phyloP scores from a whole-genome alignment of 2,113 vertebrate genomes.

The Strigops habroptila region DNA sequence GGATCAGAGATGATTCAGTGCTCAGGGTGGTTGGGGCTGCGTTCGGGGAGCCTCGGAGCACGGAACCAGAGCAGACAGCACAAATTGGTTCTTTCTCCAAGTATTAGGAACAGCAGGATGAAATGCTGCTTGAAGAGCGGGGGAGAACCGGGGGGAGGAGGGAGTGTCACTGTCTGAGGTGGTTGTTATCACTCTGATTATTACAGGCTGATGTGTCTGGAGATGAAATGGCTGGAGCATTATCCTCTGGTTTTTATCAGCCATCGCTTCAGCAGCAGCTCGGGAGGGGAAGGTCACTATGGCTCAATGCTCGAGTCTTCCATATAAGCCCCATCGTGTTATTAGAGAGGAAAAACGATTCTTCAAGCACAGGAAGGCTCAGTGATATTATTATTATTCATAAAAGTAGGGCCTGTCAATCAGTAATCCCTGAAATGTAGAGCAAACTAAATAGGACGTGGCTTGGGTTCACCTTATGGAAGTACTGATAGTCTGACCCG shows the following conservation, averaged over 20 bases:
- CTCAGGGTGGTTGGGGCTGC: not conserved
- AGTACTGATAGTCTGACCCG: not conserved
- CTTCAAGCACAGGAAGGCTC: not conserved
- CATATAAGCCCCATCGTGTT: not conserved
- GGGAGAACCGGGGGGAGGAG: not conserved
- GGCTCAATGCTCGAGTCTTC: not conserved
- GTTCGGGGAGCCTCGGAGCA: not conserved
- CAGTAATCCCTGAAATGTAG: not conserved
- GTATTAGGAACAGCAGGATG: not conserved
- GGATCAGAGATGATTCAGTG: not conserved
- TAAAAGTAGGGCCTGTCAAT: not conserved
- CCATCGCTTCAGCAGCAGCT: not conserved
- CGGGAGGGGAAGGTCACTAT: not conserved
- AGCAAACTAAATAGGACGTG: not conserved
- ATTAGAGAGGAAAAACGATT: not conserved
- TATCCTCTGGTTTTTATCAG: not conserved
- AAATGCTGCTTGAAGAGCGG: not conserved
- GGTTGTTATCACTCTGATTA: not conserved
- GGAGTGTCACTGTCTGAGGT: not conserved
- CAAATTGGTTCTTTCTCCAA: not conserved
- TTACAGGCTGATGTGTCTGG: not conserved
- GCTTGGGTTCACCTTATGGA: not conserved
- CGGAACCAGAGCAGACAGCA: rapidly evolving
- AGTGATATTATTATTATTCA: not conserved
- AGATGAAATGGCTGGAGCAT: not conserved